phyloP scores from a whole-genome alignment of 2,888 invertebrate species.

The Tipula lateralis region DNA sequence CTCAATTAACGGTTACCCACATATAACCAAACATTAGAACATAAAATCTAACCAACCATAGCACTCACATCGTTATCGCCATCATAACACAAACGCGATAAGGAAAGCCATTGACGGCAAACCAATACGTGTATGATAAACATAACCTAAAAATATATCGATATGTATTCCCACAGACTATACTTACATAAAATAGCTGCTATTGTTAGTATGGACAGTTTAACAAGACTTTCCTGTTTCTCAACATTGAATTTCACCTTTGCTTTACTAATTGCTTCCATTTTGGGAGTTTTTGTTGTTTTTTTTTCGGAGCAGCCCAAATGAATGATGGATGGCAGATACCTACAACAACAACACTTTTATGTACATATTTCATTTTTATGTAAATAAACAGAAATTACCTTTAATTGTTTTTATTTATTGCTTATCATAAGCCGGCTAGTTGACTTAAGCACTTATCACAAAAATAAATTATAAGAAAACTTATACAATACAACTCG shows the following conservation, averaged over 20 bases:
- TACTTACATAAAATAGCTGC: slow-evolving; percentile 92
- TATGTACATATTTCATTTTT: neutral
- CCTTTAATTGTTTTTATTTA: neutral
- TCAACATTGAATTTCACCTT: slow-evolving; percentile 54
- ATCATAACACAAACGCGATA: neutral
- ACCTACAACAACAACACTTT: neutral
- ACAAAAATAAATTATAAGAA: too few species aligned
- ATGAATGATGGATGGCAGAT: neutral
- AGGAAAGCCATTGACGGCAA: neutral
- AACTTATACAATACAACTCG: too few species aligned
- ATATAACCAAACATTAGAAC: neutral
- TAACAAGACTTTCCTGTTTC: slow-evolving; percentile 77
- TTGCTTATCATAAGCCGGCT: neutral
- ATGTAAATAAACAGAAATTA: neutral
- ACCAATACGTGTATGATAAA: neutral
- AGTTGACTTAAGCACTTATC: neutral
- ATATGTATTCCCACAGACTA: too few species aligned
- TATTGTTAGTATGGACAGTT: slow-evolving; percentile 77
- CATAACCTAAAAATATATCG: neutral
- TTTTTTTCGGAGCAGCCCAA: neutral
- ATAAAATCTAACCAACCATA: neutral
- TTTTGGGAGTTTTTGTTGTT: neutral
- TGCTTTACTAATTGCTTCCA: neutral
- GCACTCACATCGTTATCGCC: neutral
- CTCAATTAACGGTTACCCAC: too few species aligned